Evolutionary conservation across 2,113 vertebrate species (phyloP), one percentile per base, ranked within the genome.

Genomic region (Gadus macrocephalus): DNA sequence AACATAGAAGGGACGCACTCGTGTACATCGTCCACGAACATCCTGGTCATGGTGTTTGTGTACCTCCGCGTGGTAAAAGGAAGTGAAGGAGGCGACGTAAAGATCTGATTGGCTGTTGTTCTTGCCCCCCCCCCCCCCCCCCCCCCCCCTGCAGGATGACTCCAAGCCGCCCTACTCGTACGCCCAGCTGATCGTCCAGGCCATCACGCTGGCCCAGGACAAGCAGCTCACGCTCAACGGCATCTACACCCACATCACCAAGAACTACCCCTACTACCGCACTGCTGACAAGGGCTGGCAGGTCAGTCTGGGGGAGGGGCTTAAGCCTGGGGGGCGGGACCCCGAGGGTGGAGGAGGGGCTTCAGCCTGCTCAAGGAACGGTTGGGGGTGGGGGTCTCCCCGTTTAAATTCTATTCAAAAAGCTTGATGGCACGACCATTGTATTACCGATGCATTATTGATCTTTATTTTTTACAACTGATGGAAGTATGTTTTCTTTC

Each of bases 271-370:
- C 0, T 98, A 98, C 92, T 98, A 98, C 89, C 91, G 97, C 88
- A 99, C 95, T 2, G 96, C 95, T 38, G 97, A 99, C 91, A 98
- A 98, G 90, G 96, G 96, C 93, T 99, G 96, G 97, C 97, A 99
- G 96, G 97, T 98, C 81, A 82, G 83, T 69, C 42, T 49, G 12
- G 42, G 8, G 42, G 42, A 14, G 42, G 12, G 42, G 42, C 3
- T 35, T 35, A 4, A 35, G 31, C 31, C 6, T 35, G 4, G 4
- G 3, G 31, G 6, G 31, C 31, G 31, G 31, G 31, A 35, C 31
- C 31, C 31, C 31, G 4, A 35, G 31, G 31, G 4, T 35, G 31
- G 31, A 7, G 31, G 31, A 25, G 25, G 25, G 25, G 25, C 25
- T 25, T 25, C 2, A 25, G 25, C 25, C 25, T 25, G 25, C 25